Percentiles rank a stretch among this genome's conserved stretches.
Conservation (phyloP, 2,113 vertebrate species). For the Actenoides hombroni region DNA sequence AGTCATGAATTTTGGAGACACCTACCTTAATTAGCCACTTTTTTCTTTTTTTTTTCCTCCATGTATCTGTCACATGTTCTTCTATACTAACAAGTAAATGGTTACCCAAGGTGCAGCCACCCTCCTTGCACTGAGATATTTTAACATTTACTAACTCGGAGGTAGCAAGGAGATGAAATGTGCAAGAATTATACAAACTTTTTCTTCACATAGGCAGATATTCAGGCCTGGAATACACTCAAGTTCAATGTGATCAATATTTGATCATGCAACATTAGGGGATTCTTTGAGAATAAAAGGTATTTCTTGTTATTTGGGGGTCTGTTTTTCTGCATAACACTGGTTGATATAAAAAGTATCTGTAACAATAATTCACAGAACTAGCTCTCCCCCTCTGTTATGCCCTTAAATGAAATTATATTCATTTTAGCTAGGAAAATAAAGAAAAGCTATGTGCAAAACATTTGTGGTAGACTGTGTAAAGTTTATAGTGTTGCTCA, state of each 20-base stretch:
- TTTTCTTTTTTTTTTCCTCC: rapidly evolving
- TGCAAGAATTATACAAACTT: background rate
- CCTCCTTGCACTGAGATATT: background rate
- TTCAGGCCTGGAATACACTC: background rate
- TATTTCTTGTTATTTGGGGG: background rate
- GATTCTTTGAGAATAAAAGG: background rate
- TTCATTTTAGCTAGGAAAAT: background rate
- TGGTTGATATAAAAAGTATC: background rate
- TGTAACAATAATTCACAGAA: background rate
- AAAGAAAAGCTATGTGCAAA: background rate
- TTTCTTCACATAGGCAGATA: background rate
- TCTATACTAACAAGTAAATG: background rate
- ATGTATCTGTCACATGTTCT: rapidly evolving
- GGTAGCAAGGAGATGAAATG: background rate
- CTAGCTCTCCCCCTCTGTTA: background rate
- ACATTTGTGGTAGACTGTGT: background rate
- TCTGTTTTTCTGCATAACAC: background rate
- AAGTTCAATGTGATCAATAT: background rate
- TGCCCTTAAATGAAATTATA: background rate
- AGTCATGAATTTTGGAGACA: background rate
- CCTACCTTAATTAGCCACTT: background rate
- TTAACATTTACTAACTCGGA: background rate
- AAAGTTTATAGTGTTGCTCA: background rate
- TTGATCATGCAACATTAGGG: background rate
- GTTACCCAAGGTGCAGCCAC: background rate